These are phyloP conservation scores for Meliscaeva auricollis DNA, from an alignment of 2,888 invertebrate species.

Conservation along the genomic window DNA sequence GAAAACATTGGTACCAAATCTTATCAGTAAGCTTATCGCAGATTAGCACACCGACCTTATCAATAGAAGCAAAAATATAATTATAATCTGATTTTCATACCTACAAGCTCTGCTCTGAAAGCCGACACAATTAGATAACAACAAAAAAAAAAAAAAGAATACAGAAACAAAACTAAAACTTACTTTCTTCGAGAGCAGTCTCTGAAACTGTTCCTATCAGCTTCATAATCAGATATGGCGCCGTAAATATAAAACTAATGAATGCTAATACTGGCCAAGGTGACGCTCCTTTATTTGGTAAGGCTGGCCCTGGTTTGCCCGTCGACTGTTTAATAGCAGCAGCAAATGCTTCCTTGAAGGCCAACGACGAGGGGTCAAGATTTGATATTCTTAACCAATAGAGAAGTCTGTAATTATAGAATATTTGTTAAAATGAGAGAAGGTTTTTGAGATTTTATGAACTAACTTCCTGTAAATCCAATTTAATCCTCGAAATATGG, in stretches of 20 bases:
- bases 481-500: conserved; percentile 90
- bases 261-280: conserved; percentile 96
- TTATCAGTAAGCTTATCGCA: conserved; percentile 44
- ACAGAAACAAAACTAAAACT: conserved; percentile 78
- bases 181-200: conserved; percentile 87
- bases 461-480: conserved; percentile 90
- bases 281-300: conserved; percentile 84
- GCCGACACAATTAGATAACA: conserved; percentile 28
- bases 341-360: conserved; percentile 84
- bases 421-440: neutral
- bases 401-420: conserved; percentile 79
- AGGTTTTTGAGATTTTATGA: neutral
- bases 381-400: conserved; percentile 82
- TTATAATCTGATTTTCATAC: conserved; percentile 2
- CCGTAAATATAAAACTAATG: conserved; percentile 94
- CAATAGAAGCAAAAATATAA: neutral
- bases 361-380: conserved; percentile 82
- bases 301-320: conserved; percentile 82
- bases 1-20: conserved; percentile 1
- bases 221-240: conserved; percentile 95
- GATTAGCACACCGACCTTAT: conserved; percentile 26
- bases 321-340: conserved; percentile 82
- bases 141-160: neutral
- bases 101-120: conserved; percentile 16
- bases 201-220: conserved; percentile 87